Base-by-base conservation (phyloP, 2,888 invertebrate genomes). In the Aphrophora alni region DNA sequence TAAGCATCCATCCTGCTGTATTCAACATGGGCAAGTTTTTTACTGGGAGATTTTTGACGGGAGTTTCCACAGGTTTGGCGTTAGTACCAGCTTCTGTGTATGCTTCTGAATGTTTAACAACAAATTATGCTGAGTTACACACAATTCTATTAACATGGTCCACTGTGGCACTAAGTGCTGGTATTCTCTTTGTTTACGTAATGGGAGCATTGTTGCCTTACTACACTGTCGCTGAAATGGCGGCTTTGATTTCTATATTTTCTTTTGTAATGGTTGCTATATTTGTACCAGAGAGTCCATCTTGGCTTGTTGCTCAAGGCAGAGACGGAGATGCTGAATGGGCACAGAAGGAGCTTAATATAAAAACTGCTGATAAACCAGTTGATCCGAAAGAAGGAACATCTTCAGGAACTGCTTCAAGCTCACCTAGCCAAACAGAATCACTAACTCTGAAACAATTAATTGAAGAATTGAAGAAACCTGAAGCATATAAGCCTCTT, bases 81-180 rank as follows among this genome's bases (percentile, higher is more conserved):
- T 89, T 91, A 70, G 89, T 89, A 12, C 90, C 91, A 0, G 89
- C 91, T 0, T 89, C 91, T 0, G 89, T 91, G 25, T 92, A 92
- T 84, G 88, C 90, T 83, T 90, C 90, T 0, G 92, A 92, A 86
- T 85, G 86, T 75, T 84, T 86, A 74, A 83, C 82, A 85, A 82
- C 83, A 5, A 83, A 84, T 68, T 81, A 82, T 74, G 73, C 81
- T 7, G 74, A 83, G 8, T 75, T 90, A 82, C 86, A 91, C 81
- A 88, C 90, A 10, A 89, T 90, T 69, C 88, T 92, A 75, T 89
- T 90, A 12, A 91, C 91, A 0, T 91, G 91, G 90, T 89, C 90
- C 2, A 90, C 90, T 17, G 87, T 90, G 1, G 87, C 89, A 27
- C 90, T 91, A 70, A 89, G 91, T 1, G 77, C 88, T 4, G 91